Evolutionary conservation across 2,888 invertebrate genomes (phyloP).

Genomic region (Lasioglossum leucozonium): DNA sequence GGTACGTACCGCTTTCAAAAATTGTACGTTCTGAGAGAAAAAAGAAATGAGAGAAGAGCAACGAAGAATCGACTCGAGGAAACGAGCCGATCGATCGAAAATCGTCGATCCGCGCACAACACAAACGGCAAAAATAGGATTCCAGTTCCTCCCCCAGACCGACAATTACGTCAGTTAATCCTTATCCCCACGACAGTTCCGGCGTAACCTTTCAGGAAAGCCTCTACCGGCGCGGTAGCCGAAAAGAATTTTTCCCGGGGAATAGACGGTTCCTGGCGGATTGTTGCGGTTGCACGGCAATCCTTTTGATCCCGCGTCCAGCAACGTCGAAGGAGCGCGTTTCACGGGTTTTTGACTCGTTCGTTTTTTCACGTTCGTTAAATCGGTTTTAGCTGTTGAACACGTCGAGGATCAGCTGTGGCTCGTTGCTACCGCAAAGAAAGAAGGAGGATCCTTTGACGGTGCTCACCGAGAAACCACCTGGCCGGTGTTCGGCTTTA

Average conservation of each 20-base stretch:
- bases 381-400: constrained; percentile 74
- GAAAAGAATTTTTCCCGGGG: background rate
- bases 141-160: background rate
- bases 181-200: background rate
- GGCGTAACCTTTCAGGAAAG: background rate
- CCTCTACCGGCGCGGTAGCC: constrained; percentile 21
- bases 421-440: constrained; percentile 1
- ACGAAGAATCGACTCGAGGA: background rate
- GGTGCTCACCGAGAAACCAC: constrained; percentile 72
- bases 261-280: constrained; percentile 14
- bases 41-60: no score
- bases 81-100: no score
- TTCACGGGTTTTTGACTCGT: constrained; percentile 71
- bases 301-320: constrained; percentile 59
- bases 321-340: constrained; percentile 46
- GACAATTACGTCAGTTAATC: background rate
- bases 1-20: no score
- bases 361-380: constrained; percentile 68
- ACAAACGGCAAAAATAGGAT: background rate
- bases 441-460: constrained; percentile 58
- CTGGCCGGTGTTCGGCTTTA: constrained; percentile 81
- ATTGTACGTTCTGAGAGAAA: no score
- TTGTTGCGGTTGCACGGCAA: constrained; percentile 41
- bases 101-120: background rate
- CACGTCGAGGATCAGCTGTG: constrained; percentile 60